phyloP scores from a whole-genome alignment of 2,888 invertebrate species.

The Sinohyriopsis cumingii region DNA sequence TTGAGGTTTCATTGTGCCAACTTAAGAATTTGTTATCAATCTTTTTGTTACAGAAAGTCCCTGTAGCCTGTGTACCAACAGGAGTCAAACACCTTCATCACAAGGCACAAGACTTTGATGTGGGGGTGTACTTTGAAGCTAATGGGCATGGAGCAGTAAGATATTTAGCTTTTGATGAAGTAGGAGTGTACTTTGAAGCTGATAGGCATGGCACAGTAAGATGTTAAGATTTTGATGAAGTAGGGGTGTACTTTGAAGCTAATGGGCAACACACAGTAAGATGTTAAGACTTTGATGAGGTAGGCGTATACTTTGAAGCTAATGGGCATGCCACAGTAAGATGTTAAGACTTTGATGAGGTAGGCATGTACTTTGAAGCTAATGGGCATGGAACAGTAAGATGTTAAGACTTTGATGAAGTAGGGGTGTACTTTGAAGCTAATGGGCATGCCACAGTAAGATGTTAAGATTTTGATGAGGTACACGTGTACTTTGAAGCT shows the following conservation, averaged over 20 bases:
- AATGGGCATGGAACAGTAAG: too few species aligned
- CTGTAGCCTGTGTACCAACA: constrained; percentile 92
- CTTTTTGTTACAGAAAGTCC: constrained; percentile 81
- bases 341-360: not conserved
- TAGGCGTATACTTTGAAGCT: constrained; percentile 99
- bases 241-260: too few species aligned
- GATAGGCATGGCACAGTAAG: constrained; percentile 97
- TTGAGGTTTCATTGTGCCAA: too few species aligned
- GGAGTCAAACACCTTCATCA: constrained; percentile 98
- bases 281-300: constrained; percentile 76
- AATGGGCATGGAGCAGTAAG: constrained; percentile 96
- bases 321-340: constrained; percentile 96
- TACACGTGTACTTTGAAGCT: too few species aligned
- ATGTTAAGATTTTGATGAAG: too few species aligned
- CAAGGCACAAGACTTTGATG: constrained; percentile 90
- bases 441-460: constrained; percentile 96
- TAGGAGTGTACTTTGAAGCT: constrained; percentile 98
- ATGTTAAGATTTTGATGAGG: not conserved
- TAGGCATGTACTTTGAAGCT: too few species aligned
- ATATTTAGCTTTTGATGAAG: constrained; percentile 76
- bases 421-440: constrained; percentile 99
- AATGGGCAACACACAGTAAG: too few species aligned
- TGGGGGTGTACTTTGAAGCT: constrained; percentile 99
- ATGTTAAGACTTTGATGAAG: constrained; percentile 76
- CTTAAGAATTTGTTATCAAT: too few species aligned